Conservation (phyloP, 2,888 invertebrate species). For the Vanessa cardui region DNA sequence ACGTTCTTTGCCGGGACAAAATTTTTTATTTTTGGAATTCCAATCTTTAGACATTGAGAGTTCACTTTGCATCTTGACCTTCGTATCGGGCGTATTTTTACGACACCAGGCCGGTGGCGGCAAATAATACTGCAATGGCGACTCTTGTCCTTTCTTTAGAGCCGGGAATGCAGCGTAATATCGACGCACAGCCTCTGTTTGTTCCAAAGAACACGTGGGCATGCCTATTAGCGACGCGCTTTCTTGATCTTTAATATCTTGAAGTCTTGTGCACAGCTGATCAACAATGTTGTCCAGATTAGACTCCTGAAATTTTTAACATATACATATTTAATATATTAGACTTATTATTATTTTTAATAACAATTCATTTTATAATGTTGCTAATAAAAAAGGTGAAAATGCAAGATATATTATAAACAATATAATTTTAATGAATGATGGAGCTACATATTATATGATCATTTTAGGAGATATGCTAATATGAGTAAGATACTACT, state of each 20-base stretch:
- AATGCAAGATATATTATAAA: background rate
- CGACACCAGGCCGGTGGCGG: constrained; percentile 78
- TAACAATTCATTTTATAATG: background rate
- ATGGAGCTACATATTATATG: constrained; percentile 16
- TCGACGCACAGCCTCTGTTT: constrained; percentile 87
- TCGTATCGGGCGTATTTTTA: constrained; percentile 55
- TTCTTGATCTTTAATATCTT: constrained; percentile 84
- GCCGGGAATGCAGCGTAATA: constrained; percentile 91
- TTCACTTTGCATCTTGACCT: constrained; percentile 74
- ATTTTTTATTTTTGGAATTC: constrained; percentile 66
- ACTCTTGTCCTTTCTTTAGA: constrained; percentile 80
- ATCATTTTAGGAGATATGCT: constrained; percentile 31
- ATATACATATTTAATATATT: background rate
- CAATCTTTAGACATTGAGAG: constrained; percentile 65
- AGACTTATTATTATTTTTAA: background rate
- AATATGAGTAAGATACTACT: constrained; percentile 35
- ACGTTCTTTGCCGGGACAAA: constrained; percentile 68
- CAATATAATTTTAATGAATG: constrained; percentile 19
- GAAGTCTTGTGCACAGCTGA: constrained; percentile 90
- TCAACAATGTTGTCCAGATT: constrained; percentile 92
- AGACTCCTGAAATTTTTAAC: constrained; percentile 84
- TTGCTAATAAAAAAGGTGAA: background rate
- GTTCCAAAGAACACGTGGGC: constrained; percentile 77
- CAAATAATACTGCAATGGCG: constrained; percentile 71
- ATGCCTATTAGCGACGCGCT: constrained; percentile 75